phyloP scores from a whole-genome alignment of 2,888 invertebrate species.

The Hyalella azteca region DNA sequence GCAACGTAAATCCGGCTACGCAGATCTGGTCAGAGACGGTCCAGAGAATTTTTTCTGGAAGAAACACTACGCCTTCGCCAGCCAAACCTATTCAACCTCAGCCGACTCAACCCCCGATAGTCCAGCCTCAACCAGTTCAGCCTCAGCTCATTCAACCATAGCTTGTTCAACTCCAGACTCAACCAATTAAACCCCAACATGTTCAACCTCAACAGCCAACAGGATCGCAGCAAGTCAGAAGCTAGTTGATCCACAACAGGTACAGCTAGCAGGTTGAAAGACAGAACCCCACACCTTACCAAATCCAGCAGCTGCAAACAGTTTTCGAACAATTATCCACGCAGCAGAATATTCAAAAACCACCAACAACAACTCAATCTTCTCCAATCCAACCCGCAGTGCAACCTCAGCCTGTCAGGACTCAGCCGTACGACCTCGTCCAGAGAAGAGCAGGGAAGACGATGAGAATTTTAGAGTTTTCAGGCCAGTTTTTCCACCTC shows the following conservation, averaged over 20 bases:
- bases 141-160: background rate
- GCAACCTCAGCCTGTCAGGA: background rate
- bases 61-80: background rate
- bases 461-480: background rate
- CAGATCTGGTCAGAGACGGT: slow-evolving; percentile 18
- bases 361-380: background rate
- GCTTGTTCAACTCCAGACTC: no score
- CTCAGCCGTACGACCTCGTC: background rate
- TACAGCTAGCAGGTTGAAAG: background rate
- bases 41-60: slow-evolving; percentile 2
- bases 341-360: background rate
- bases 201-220: background rate
- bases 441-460: background rate
- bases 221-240: background rate
- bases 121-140: background rate
- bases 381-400: background rate
- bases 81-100: background rate
- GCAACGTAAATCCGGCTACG: slow-evolving; percentile 41
- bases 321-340: background rate
- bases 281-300: background rate
- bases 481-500: background rate
- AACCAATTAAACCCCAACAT: background rate
- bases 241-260: background rate
- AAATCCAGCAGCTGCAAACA: background rate
- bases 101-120: background rate